Evolutionary conservation across 2,113 vertebrate species (phyloP).

Genomic region (Arizona elegans): DNA sequence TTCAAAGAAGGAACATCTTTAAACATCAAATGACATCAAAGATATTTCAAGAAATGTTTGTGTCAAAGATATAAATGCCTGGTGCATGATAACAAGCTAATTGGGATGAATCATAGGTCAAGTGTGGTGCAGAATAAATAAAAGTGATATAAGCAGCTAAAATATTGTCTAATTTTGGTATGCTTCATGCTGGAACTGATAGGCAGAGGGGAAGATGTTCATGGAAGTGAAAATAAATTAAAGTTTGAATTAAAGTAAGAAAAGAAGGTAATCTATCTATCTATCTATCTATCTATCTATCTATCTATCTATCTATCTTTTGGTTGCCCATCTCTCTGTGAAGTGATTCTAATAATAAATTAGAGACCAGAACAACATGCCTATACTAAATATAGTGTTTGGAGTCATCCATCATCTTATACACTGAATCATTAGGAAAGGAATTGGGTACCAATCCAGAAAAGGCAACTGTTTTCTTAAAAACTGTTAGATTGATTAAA

Average conservation of each 20-base stretch:
- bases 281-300: no score
- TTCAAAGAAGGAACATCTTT: not conserved
- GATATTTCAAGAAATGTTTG: not conserved
- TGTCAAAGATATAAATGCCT: not conserved
- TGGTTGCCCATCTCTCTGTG: not conserved
- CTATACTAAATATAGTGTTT: not conserved
- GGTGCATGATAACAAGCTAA: not conserved
- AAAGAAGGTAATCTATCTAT: not conserved
- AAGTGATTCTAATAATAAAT: not conserved
- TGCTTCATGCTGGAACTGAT: not conserved
- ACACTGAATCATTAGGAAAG: not conserved
- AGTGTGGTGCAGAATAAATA: not conserved
- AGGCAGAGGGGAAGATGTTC: not conserved
- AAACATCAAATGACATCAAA: not conserved
- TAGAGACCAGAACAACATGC: not conserved
- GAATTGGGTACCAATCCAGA: not conserved
- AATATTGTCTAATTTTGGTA: not conserved
- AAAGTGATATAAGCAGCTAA: not conserved
- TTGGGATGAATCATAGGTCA: not conserved
- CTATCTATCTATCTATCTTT: not conserved
- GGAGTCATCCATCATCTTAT: not conserved
- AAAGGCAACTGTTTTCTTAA: not conserved
- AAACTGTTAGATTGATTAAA: not conserved
- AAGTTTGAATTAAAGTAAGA: not conserved
- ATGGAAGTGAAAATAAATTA: not conserved